Evolutionary conservation across 2,888 invertebrate genomes (phyloP), one percentile per base, ranked within the genome.

Genomic region (Megastigmus dorsalis): DNA sequence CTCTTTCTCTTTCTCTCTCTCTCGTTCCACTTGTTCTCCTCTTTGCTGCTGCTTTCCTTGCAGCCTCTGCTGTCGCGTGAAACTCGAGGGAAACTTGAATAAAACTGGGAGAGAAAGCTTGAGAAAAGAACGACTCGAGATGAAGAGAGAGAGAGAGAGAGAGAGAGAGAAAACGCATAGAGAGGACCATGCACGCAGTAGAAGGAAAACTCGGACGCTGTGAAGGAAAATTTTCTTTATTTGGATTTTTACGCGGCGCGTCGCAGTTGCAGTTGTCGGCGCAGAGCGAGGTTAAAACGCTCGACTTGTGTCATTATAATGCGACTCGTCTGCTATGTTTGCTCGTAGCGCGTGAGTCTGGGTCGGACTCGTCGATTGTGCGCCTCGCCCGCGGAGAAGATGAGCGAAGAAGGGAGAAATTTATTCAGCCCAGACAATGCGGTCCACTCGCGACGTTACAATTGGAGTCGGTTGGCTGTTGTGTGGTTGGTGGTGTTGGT

Each of bases 241-340:
- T 36, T 20, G 20, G 4, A 2, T 57, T 18, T 38, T 23, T 26
- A 15, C 23, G 3, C 6, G n/a, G n/a, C 4, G 18, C 10, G 10
- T 0, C 23, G 20, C 48, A 6, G 43, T n/a, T n/a, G n/a, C n/a
- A n/a, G n/a, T n/a, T n/a, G n/a, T n/a, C 10, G 10, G 4, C 23
- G 20, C 48, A 6, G 43, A 66, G 43, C 20, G 66, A 54, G 52
- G 54, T 43, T 66, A 66, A 66, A 66, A 43, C 66, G 66, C 41
- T 38, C 54, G 33, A 5, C n/a, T 10, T 9, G 9, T 33, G 9
- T 9, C 4, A 33, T 33, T 33, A 33, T 9, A 33, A 33, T 9
- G 33, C 20, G 18, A 23, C 33, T 33, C 18, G 33, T 7, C 18
- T 50, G 62, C 43, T 9, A 9, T 2, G 13, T 9, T n/a, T 23